These are phyloP conservation scores for Chrysolina haemoptera DNA, from an alignment of 2,888 invertebrate genomes.

Conservation along the genomic window DNA sequence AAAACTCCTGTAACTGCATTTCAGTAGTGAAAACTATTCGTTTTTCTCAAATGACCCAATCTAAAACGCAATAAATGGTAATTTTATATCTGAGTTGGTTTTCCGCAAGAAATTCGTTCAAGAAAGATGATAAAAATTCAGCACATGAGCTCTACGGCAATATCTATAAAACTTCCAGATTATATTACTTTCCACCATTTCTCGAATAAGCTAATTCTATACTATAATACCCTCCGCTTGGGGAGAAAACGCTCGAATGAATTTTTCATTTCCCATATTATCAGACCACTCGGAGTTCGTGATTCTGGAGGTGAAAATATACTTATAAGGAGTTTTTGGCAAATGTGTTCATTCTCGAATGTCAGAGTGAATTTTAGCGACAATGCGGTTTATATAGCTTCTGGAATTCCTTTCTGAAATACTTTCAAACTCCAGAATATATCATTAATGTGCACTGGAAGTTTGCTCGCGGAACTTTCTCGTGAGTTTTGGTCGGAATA, in stretches of 20 bases:
- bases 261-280: constrained; percentile 23
- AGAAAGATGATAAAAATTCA: constrained; percentile 32
- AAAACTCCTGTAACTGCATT: background rate
- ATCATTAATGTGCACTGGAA: background rate
- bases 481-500: background rate
- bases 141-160: constrained; percentile 31
- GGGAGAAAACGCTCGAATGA: constrained; percentile 20
- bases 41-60: constrained; percentile 18
- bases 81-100: constrained; percentile 15
- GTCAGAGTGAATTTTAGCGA: background rate
- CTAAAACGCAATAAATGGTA: constrained; percentile 17
- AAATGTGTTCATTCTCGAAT: background rate
- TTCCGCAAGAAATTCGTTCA: background rate
- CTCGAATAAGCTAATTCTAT: constrained; percentile 23
- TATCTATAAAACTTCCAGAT: constrained; percentile 35
- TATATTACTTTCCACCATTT: constrained; percentile 20
- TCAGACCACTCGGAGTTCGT: constrained; percentile 18
- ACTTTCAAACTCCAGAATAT: constrained; percentile 1
- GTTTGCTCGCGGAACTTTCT: background rate
- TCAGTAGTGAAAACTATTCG: background rate
- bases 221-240: constrained; percentile 20
- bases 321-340: background rate
- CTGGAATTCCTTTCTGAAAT: background rate
- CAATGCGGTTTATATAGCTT: constrained; percentile 11
- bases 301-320: constrained; percentile 16